Conservation (phyloP, 1,140 invertebrate genomes). For the Steinernema feltiae region DNA sequence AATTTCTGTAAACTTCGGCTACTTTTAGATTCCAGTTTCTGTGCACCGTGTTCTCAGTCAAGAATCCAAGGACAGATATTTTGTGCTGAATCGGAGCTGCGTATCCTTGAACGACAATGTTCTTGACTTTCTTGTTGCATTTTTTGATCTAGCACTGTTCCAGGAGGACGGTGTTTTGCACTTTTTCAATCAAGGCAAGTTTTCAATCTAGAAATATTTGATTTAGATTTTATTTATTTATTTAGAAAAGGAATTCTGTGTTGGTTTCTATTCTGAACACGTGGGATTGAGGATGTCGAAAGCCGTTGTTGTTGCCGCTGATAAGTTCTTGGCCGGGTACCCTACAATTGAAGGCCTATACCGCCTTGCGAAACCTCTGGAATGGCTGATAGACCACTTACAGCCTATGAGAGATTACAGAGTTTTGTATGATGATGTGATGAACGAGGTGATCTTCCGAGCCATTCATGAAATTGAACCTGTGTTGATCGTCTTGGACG, state of each 20-base stretch:
- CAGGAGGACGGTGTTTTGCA: not conserved
- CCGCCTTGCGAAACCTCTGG: not conserved
- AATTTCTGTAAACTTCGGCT: too few relatives aligned
- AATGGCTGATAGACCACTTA: not conserved
- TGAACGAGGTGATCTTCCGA: not conserved
- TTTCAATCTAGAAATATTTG: too few relatives aligned
- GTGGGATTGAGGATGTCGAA: not conserved
- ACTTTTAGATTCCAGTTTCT: not conserved
- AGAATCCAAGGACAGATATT: not conserved
- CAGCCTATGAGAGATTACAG: not conserved
- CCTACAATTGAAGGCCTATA: not conserved
- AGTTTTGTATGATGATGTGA: not conserved
- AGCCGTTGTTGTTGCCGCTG: not conserved
- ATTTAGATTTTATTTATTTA: too few relatives aligned
- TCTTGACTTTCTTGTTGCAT: not conserved
- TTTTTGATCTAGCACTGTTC: not conserved
- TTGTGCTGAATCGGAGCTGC: not conserved
- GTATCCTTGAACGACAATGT: not conserved
- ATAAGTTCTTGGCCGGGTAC: not conserved
- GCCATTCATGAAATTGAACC: not conserved
- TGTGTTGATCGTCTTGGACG: not conserved
- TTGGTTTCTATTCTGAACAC: not conserved
- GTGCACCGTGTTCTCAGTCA: not conserved
- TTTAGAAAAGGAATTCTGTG: not conserved
- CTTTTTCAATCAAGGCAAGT: not conserved